Evolutionary conservation across 1,140 invertebrate species (phyloP).

Genomic region (Araneus ventricosus): DNA sequence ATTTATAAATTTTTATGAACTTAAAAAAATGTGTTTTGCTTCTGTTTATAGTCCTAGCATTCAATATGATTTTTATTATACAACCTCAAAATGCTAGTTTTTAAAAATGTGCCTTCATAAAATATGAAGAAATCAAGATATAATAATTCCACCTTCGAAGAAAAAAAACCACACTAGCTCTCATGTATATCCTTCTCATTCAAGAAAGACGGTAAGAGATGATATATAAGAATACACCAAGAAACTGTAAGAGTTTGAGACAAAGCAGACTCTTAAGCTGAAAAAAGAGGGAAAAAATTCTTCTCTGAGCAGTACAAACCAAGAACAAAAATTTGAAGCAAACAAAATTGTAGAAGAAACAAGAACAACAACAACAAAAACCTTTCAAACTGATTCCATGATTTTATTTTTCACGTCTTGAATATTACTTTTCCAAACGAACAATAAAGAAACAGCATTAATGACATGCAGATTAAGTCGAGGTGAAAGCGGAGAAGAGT

Average conservation of each 20-base stretch:
- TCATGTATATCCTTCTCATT: neutral
- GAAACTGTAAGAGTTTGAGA: neutral
- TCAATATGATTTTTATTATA: too few species aligned
- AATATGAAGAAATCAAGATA: too few species aligned
- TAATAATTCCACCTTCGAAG: too few species aligned
- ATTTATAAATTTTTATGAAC: too few species aligned
- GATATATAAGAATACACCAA: neutral
- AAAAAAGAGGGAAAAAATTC: neutral
- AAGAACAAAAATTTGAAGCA: neutral
- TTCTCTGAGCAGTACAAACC: neutral
- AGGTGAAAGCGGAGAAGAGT: neutral
- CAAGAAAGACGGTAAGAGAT: neutral
- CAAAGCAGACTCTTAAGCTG: neutral
- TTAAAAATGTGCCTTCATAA: too few species aligned
- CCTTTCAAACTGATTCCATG: slow-evolving; percentile 58
- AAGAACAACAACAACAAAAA: neutral
- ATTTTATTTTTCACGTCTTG: slow-evolving; percentile 13
- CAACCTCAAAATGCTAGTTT: too few species aligned
- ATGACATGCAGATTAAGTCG: slow-evolving; percentile 66
- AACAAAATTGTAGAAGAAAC: slow-evolving; percentile 7
- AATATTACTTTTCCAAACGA: neutral
- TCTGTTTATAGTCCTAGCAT: too few species aligned
- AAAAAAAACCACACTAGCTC: too few species aligned
- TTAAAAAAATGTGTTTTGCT: too few species aligned
- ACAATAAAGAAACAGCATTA: slow-evolving; percentile 28